These are phyloP conservation scores for Chrysoperla carnea DNA, from an alignment of 1,140 invertebrate genomes.

Conservation along the genomic window DNA sequence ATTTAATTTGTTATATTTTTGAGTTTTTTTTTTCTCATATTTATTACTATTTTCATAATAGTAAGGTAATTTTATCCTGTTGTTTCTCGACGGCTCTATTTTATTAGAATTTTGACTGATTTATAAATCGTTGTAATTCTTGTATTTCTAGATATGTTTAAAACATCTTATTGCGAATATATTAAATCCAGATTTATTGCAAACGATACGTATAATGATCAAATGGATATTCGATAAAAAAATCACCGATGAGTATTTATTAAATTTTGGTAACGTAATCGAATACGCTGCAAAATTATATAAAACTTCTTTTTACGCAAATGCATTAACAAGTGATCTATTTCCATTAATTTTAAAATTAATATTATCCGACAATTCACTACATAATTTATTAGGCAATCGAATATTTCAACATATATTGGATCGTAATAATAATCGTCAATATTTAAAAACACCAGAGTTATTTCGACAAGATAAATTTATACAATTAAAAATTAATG, in stretches of 20 bases:
- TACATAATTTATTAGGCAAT: constrained; percentile 30
- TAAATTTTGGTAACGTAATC: constrained; percentile 27
- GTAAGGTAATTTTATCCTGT: too few relatives aligned
- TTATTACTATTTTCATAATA: too few relatives aligned
- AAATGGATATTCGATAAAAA: constrained; percentile 18
- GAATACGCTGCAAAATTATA: constrained; percentile 30
- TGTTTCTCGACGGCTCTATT: too few relatives aligned
- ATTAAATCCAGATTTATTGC: constrained; percentile 20
- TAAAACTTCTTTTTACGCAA: constrained; percentile 17
- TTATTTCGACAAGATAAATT: constrained; percentile 29
- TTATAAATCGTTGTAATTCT: too few relatives aligned
- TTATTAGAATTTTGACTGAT: too few relatives aligned
- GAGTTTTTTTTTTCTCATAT: too few relatives aligned
- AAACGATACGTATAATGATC: constrained; percentile 19
- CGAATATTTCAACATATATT: constrained; percentile 31
- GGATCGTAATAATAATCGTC: constrained; percentile 28
- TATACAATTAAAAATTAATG: constrained; percentile 20
- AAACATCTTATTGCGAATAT: constrained; percentile 22
- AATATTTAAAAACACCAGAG: constrained; percentile 26
- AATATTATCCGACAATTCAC: constrained; percentile 23
- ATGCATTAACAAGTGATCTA: constrained; percentile 24
- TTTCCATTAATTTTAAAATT: constrained; percentile 26
- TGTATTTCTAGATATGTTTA: constrained; percentile 27
- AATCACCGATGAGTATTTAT: constrained; percentile 19
- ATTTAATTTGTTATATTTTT: too few relatives aligned